phyloP scores from a whole-genome alignment of 1,140 invertebrate species.

The Tetraneura akinire region DNA sequence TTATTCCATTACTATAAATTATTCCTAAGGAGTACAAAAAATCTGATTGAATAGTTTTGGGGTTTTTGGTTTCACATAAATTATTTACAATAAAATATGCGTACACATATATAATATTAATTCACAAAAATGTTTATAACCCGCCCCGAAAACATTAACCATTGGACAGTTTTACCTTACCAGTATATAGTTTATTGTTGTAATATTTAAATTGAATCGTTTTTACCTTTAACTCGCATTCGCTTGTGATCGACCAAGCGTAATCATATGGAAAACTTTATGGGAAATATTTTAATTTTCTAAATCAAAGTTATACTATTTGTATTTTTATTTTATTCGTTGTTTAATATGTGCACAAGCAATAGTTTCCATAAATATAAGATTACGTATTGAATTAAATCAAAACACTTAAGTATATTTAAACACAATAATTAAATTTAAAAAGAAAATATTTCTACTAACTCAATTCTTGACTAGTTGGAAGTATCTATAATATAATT shows the following conservation, averaged over 20 bases:
- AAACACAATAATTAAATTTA: no score
- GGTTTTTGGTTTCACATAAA: not conserved
- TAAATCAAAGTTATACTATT: no score
- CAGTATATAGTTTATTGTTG: constrained; percentile 7
- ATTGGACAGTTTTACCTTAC: not conserved
- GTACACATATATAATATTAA: constrained; percentile 5
- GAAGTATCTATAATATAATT: no score
- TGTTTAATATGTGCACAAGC: no score
- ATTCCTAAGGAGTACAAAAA: not conserved
- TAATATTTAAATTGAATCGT: constrained; percentile 8
- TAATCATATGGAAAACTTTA: constrained; percentile 1
- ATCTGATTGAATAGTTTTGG: constrained; percentile 13
- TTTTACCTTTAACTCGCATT: not conserved
- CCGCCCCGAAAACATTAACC: not conserved
- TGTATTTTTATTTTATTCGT: no score
- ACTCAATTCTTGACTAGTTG: no score
- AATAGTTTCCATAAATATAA: no score
- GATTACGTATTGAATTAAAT: no score
- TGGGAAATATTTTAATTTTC: no score
- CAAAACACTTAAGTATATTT: no score
- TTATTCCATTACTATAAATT: not conserved
- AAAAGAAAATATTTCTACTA: no score
- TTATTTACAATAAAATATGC: not conserved
- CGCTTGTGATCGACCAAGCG: not conserved
- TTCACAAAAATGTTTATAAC: not conserved